Percentiles rank a stretch among this genome's conserved stretches.
Evolutionary conservation across 2,888 invertebrate species (phyloP).

Genomic region (Aspidiotus rigidus): DNA sequence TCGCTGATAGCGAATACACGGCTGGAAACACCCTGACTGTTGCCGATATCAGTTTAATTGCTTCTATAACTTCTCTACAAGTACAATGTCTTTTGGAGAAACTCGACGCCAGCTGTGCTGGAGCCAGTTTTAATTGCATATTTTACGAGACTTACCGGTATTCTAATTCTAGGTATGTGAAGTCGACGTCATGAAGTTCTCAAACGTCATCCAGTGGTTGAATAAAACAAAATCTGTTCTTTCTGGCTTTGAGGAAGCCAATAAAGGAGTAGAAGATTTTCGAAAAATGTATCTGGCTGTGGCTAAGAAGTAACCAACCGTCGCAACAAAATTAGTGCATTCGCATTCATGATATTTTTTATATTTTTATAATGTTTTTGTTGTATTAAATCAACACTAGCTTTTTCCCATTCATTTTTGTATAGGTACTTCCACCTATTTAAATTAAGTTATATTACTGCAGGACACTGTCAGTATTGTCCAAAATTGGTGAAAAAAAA

Average conservation of each 20-base stretch:
- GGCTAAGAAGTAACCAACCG: conserved; percentile 37
- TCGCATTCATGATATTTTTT: too few relatives aligned
- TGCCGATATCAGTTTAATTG: conserved; percentile 63
- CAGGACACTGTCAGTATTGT: too few relatives aligned
- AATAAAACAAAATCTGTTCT: conserved; percentile 50
- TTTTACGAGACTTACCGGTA: background rate
- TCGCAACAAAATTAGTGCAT: too few relatives aligned
- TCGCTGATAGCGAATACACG: conserved; percentile 59
- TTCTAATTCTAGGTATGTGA: conserved; percentile 43
- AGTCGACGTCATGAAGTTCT: conserved; percentile 58
- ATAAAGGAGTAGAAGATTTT: conserved; percentile 40
- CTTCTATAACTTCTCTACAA: conserved; percentile 61
- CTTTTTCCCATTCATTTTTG: too few relatives aligned
- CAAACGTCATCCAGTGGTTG: conserved; percentile 58
- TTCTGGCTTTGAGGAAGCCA: conserved; percentile 49
- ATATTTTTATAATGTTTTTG: too few relatives aligned
- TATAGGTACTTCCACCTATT: too few relatives aligned
- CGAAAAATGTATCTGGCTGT: conserved; percentile 37
- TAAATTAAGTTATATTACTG: too few relatives aligned
- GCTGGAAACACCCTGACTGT: conserved; percentile 66
- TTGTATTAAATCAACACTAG: too few relatives aligned
- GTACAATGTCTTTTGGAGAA: conserved; percentile 43
- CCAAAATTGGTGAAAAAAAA: too few relatives aligned
- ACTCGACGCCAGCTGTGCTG: background rate
- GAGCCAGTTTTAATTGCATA: background rate